Base-by-base conservation (phyloP, 2,888 invertebrate genomes). In the Thecophora atra region DNA sequence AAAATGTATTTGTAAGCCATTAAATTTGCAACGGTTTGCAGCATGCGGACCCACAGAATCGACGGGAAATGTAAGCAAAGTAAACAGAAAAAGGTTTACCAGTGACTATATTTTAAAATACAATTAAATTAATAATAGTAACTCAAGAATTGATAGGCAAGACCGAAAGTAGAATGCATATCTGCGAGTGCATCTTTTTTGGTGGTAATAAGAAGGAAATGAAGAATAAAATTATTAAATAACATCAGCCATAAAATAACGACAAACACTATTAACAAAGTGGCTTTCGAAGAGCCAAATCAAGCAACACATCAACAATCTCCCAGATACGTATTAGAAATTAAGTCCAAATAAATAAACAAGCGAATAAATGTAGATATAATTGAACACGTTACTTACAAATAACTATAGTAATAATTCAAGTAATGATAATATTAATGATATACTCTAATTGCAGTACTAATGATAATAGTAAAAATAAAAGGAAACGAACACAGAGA, bases 301-400 rank as follows among this genome's bases (percentile, higher is more conserved):
- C 30, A 47, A 51, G n/a, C 64, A 54, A 52, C 65, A 56, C 77
- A 77, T 78, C 74, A 78, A 73, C 73, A 81, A 80, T 80, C 79
- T 78, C 81, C 80, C 81, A 82, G 83, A 86, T 86, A 86, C 86
- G 86, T 86, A 86, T 82, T 86, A 86, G 84, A 71, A 78, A 74
- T 81, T 84, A 85, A 83, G 85, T 80, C 80, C 79, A 81, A 83
- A 37, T 2, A 11, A 37, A 11, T 37, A 37, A 37, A 37, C 11
- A 37, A 37, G 6, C 11, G 37, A 80, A 81, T 79, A 83, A 77
- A 70, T 79, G 79, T 80, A 78, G 78, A 78, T 78, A 78, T 74
- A 52, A 71, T 68, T 64, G 58, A 74, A 69, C 58, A 67, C 54
- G 70, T 21, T 62, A 7, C 70, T 66, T 69, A 37, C 11, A 42